These are phyloP conservation scores for Drosophila ficusphila DNA, from an alignment of 1,140 invertebrate genomes.

Conservation along the genomic window DNA sequence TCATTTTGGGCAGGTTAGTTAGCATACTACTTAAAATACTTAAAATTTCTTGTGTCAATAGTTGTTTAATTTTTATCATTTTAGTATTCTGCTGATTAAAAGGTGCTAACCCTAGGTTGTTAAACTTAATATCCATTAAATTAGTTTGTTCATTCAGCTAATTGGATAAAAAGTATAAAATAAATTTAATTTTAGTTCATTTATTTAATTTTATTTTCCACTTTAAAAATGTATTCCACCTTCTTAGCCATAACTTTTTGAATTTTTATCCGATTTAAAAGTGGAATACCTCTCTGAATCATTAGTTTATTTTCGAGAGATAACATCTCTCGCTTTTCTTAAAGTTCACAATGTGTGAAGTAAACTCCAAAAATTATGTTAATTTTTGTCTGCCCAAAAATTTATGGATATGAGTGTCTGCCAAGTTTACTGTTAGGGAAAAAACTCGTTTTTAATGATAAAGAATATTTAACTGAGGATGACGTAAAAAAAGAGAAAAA, in stretches of 20 bases:
- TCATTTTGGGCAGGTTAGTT: neutral
- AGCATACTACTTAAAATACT: neutral
- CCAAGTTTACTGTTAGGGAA: constrained; percentile 1
- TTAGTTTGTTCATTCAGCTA: too few relatives aligned
- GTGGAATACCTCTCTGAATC: too few relatives aligned
- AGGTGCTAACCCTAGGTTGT: neutral
- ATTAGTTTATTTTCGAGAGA: too few relatives aligned
- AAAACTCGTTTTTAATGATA: constrained; percentile 25
- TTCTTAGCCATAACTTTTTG: too few relatives aligned
- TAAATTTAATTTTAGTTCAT: too few relatives aligned
- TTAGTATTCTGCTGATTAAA: too few relatives aligned
- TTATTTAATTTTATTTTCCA: too few relatives aligned
- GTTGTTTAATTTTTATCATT: neutral
- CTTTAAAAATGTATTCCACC: too few relatives aligned
- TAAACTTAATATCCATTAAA: neutral
- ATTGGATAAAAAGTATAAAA: too few relatives aligned
- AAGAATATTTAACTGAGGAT: constrained; percentile 9
- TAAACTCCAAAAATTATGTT: constrained; percentile 6
- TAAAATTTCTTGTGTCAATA: too few relatives aligned
- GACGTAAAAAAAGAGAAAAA: constrained; percentile 12
- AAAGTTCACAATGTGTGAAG: neutral
- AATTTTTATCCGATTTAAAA: too few relatives aligned
- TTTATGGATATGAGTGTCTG: constrained; percentile 20
- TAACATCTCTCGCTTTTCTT: too few relatives aligned
- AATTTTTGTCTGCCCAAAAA: constrained; percentile 15